These are phyloP conservation scores for Pristionchus fissidentatus DNA, from an alignment of 2,888 invertebrate species.

Conservation along the genomic window DNA sequence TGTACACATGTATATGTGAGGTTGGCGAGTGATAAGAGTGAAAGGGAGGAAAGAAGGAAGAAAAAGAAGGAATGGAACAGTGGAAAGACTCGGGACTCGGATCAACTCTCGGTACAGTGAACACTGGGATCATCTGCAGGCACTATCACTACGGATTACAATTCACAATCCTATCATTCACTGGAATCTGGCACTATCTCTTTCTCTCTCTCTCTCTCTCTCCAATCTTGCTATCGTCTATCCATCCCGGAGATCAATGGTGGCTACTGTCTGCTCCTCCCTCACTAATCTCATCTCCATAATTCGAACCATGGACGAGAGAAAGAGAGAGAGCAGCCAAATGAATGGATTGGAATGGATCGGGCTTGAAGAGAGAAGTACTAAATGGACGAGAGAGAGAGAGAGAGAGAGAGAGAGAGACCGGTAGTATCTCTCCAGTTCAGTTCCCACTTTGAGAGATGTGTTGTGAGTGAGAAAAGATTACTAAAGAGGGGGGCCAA, in stretches of 20 bases:
- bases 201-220: background rate
- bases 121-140: background rate
- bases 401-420: constrained; percentile 16
- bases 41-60: constrained; percentile 15
- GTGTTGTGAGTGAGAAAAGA: background rate
- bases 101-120: constrained; percentile 14
- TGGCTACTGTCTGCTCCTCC: constrained; percentile 31
- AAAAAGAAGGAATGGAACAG: constrained; percentile 4
- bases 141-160: constrained; percentile 15
- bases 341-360: constrained; percentile 33
- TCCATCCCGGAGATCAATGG: constrained; percentile 17
- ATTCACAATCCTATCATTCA: background rate
- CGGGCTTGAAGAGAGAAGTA: constrained; percentile 21
- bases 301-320: constrained; percentile 32
- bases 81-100: background rate
- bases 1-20: background rate
- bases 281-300: constrained; percentile 41
- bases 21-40: constrained; percentile 28
- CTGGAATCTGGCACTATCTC: constrained; percentile 4
- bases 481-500: constrained; percentile 14
- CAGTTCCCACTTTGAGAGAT: constrained; percentile 12
- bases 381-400: constrained; percentile 27
- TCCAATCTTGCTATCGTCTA: background rate
- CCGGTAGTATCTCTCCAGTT: no score
- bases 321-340: no score